Evolutionary conservation across 2,888 invertebrate species (phyloP).

Genomic region (Yponomeuta evonymella): DNA sequence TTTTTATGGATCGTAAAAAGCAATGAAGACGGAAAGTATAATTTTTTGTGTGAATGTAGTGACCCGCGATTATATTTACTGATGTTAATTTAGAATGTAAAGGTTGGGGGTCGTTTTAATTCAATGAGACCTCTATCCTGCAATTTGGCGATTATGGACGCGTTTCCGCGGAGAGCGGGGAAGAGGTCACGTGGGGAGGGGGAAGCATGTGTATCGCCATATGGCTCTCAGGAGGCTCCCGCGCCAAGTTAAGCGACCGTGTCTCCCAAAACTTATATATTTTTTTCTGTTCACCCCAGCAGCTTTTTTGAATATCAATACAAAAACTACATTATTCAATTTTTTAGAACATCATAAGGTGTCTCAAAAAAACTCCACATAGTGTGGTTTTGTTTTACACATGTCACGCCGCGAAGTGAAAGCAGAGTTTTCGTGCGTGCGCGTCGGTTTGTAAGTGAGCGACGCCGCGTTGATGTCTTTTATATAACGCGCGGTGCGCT

Average conservation of each 20-base stretch:
- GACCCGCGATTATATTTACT: not conserved
- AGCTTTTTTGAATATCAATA: slow-evolving; percentile 43
- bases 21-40: not conserved
- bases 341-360: slow-evolving; percentile 57
- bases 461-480: slow-evolving; percentile 60
- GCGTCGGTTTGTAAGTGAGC: slow-evolving; percentile 12
- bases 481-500: slow-evolving; percentile 29
- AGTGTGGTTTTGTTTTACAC: slow-evolving; percentile 53
- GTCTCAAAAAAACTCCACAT: slow-evolving; percentile 46
- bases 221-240: slow-evolving; percentile 11
- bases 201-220: slow-evolving; percentile 59
- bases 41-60: not conserved
- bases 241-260: slow-evolving; percentile 31
- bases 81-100: not conserved
- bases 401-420: slow-evolving; percentile 37
- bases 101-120: slow-evolving; percentile 39
- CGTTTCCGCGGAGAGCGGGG: not conserved
- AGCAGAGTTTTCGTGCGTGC: slow-evolving; percentile 29
- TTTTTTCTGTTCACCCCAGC: slow-evolving; percentile 31
- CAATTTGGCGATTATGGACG: slow-evolving; percentile 43
- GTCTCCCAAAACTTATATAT: slow-evolving; percentile 17
- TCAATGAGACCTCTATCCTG: slow-evolving; percentile 65
- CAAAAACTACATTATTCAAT: slow-evolving; percentile 36
- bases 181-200: slow-evolving; percentile 27
- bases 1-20: not conserved